Percentiles rank a stretch among this genome's conserved stretches.
phyloP scores from a whole-genome alignment of 2,797 vertebrate genomes.

The Poecilia wingei region DNA sequence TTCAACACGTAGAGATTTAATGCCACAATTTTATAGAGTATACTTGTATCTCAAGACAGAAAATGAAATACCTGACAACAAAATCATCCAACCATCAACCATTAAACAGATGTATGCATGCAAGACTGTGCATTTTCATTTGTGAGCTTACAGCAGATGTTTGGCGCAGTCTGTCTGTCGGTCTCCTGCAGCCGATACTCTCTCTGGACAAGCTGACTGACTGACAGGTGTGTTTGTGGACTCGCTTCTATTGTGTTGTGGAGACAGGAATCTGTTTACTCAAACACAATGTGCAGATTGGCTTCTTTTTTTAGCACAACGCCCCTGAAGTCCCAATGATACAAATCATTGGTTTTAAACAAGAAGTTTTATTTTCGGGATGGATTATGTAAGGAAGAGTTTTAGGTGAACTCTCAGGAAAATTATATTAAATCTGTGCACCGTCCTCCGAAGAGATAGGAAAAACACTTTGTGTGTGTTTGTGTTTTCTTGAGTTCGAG shows the following conservation, averaged over 20 bases:
- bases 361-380: conserved; percentile 11
- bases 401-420: conserved; percentile 5
- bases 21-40: conserved; percentile 10
- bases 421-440: conserved; percentile 13
- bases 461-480: conserved; percentile 9
- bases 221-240: conserved; percentile 49
- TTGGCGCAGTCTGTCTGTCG: conserved; percentile 63
- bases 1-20: conserved; percentile 14
- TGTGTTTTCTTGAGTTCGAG: conserved; percentile 46
- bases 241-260: conserved; percentile 4
- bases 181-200: conserved; percentile 64
- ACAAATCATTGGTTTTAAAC: conserved; percentile 12
- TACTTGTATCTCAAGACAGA: conserved; percentile 33
- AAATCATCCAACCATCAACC: conserved; percentile 53
- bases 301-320: background rate
- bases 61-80: conserved; percentile 39
- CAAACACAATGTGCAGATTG: background rate
- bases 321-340: background rate
- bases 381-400: conserved; percentile 7
- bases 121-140: conserved; percentile 10
- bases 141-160: conserved; percentile 58
- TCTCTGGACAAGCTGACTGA: conserved; percentile 64
- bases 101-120: conserved; percentile 47
- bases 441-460: conserved; percentile 20
- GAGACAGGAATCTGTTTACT: conserved; percentile 24